Percentiles rank a stretch among this genome's conserved stretches.
Conservation (phyloP, 2,888 invertebrate species). For the Linyphia triangularis region DNA sequence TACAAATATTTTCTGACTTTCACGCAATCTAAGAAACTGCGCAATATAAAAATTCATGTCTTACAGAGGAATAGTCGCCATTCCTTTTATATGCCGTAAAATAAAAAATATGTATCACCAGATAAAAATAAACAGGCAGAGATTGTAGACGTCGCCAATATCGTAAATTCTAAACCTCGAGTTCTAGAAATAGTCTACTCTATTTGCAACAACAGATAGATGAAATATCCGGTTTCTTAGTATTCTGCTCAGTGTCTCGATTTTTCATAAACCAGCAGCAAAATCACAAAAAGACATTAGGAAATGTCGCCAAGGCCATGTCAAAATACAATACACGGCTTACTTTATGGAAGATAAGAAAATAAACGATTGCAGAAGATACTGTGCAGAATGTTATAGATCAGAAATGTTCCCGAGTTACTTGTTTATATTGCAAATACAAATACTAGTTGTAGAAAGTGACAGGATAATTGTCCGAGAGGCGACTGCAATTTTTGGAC, state of each 20-base stretch:
- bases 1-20: constrained; percentile 7
- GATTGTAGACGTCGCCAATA: constrained; percentile 38
- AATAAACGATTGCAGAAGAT: background rate
- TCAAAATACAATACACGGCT: background rate
- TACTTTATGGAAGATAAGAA: background rate
- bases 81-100: constrained; percentile 7
- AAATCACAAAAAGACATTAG: background rate
- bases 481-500: too few species aligned
- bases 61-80: constrained; percentile 21
- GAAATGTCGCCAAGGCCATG: background rate
- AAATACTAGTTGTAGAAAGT: too few species aligned
- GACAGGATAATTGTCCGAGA: too few species aligned
- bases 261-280: background rate
- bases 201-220: background rate
- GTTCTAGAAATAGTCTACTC: background rate
- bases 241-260: background rate
- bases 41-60: constrained; percentile 1
- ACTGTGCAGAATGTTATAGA: background rate
- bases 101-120: constrained; percentile 34
- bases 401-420: too few species aligned
- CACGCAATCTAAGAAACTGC: background rate
- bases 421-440: too few species aligned
- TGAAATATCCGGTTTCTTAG: background rate
- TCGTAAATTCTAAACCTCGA: constrained; percentile 47
- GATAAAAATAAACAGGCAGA: constrained; percentile 32